Evolutionary conservation across 1,140 invertebrate genomes (phyloP).

Genomic region (Eufriesea mexicana): DNA sequence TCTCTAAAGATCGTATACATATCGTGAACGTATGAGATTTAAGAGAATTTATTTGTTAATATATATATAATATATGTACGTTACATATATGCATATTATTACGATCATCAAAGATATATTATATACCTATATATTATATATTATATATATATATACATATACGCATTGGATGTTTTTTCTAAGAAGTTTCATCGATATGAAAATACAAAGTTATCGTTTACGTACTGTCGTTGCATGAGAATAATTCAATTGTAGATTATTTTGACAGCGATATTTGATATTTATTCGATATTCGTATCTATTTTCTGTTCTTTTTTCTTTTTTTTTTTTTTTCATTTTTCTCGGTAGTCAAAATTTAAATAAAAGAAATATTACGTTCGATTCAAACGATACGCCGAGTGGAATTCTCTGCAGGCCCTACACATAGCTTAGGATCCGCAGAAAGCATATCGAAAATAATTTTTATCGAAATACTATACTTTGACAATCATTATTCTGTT

Average conservation of each 20-base stretch:
- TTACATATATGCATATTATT: slow-evolving; percentile 72
- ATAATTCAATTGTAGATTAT: neutral
- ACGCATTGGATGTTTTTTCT: slow-evolving; percentile 71
- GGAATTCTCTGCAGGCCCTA: slow-evolving; percentile 77
- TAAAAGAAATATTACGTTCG: neutral
- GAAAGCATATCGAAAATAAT: slow-evolving; percentile 71
- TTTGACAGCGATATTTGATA: neutral
- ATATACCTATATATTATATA: slow-evolving; percentile 73
- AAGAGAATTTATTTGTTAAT: slow-evolving; percentile 74
- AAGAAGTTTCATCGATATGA: slow-evolving; percentile 55
- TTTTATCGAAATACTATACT: neutral
- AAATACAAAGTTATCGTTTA: slow-evolving; percentile 25
- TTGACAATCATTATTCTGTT: neutral
- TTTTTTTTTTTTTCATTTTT: neutral
- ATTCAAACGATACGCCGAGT: slow-evolving; percentile 69
- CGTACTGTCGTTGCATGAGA: neutral
- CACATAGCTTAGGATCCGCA: slow-evolving; percentile 73
- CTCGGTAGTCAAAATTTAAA: neutral
- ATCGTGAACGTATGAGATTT: slow-evolving; percentile 74
- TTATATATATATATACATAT: slow-evolving; percentile 64
- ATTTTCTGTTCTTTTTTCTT: neutral
- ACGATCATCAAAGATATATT: slow-evolving; percentile 70
- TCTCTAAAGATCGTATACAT: slow-evolving; percentile 75
- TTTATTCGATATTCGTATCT: neutral
- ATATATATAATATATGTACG: slow-evolving; percentile 72